Conservation (phyloP, 2,797 vertebrate genomes). For the Mycteria americana region DNA sequence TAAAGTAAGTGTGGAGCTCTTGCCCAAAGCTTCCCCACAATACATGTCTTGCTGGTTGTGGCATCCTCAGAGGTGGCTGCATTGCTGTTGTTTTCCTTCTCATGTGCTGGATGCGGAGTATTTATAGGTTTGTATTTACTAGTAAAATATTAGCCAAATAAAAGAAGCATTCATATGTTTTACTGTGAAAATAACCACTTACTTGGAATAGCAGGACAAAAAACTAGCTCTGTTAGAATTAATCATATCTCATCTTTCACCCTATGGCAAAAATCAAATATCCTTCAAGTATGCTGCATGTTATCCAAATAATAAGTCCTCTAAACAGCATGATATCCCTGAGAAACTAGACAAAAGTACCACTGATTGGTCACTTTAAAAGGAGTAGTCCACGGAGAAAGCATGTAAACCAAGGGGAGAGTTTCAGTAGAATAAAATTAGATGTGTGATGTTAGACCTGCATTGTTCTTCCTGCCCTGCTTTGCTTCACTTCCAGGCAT, state of each 20-base stretch:
- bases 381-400: not conserved
- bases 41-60: not conserved
- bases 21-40: not conserved
- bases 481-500: conserved; percentile 46
- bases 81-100: not conserved
- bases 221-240: not conserved
- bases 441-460: not conserved
- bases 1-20: not conserved
- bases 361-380: not conserved
- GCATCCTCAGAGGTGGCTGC: not conserved
- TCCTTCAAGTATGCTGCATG: rapidly evolving
- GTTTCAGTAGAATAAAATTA: conserved; percentile 37
- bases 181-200: not conserved
- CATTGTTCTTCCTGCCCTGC: not conserved
- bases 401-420: not conserved
- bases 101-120: not conserved
- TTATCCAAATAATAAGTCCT: not conserved
- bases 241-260: not conserved
- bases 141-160: not conserved
- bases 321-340: not conserved
- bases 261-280: not conserved
- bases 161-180: not conserved
- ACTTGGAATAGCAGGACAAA: not conserved
- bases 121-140: not conserved
- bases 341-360: not conserved